Conservation (phyloP, 2,113 vertebrate species). For the Taurulus bubalis region DNA sequence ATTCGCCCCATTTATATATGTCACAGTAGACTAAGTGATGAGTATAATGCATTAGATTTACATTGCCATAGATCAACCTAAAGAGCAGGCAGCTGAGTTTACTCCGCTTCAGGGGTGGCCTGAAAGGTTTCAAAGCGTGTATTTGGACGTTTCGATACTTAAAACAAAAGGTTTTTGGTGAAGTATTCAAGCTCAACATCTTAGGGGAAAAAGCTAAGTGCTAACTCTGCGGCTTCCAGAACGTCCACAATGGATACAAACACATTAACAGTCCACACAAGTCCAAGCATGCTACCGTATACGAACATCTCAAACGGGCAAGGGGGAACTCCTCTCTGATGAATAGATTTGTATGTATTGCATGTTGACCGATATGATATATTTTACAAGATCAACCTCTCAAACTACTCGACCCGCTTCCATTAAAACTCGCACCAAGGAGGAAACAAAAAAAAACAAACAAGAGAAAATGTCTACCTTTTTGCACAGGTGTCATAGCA, state of each 20-base stretch:
- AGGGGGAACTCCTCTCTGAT: constrained; percentile 40
- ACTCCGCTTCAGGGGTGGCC: background rate
- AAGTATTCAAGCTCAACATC: constrained; percentile 39
- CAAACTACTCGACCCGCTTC: constrained; percentile 67
- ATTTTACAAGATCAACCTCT: constrained; percentile 68
- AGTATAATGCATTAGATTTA: background rate
- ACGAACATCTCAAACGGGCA: constrained; percentile 70
- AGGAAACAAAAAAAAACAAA: constrained; percentile 63
- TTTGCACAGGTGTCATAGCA: constrained; percentile 78
- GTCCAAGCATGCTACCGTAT: constrained; percentile 81
- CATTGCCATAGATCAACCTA: background rate
- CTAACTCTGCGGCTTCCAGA: constrained; percentile 53
- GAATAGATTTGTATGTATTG: constrained; percentile 69
- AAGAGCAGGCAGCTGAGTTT: background rate
- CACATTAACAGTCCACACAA: constrained; percentile 73
- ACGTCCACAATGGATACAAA: constrained; percentile 69
- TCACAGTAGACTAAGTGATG: background rate
- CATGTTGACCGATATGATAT: constrained; percentile 70
- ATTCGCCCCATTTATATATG: background rate
- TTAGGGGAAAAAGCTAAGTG: constrained; percentile 29
- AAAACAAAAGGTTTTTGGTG: constrained; percentile 40
- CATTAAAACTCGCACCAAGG: constrained; percentile 68
- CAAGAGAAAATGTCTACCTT: constrained; percentile 67
- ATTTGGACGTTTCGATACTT: constrained; percentile 26
- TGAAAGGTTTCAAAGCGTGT: background rate